Evolutionary conservation across 2,113 vertebrate genomes (phyloP).

Genomic region (Callithrix jacchus): DNA sequence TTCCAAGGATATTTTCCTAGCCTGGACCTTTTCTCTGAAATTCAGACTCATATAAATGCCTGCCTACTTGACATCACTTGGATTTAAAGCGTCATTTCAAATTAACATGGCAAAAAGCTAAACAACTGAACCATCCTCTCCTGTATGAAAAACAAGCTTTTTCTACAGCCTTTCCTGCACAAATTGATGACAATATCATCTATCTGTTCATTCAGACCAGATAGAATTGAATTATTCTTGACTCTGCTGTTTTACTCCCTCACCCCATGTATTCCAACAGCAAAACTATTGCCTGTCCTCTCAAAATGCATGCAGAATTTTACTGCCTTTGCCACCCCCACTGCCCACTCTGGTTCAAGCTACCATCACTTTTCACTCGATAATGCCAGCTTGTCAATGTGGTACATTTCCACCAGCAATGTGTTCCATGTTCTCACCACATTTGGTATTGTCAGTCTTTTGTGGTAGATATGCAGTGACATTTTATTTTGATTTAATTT

Average conservation of each 20-base stretch:
- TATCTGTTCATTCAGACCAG: neutral
- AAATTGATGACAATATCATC: neutral
- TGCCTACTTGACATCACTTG: neutral
- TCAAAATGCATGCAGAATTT: neutral
- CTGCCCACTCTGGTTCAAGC: neutral
- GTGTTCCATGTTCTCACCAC: neutral
- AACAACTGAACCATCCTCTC: neutral
- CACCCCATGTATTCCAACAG: neutral
- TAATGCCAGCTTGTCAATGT: neutral
- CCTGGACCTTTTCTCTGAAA: neutral
- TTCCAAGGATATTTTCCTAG: neutral
- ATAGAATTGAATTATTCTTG: neutral
- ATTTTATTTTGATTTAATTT: conserved; percentile 42
- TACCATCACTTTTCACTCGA: neutral
- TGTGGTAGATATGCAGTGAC: neutral
- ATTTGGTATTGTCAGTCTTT: neutral
- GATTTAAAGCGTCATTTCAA: neutral
- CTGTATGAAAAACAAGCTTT: neutral
- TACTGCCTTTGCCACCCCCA: neutral
- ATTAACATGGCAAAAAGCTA: neutral
- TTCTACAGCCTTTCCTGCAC: neutral
- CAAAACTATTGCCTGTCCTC: neutral
- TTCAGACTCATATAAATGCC: neutral
- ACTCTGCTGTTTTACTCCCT: neutral
- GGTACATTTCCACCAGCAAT: neutral